These are phyloP conservation scores for Catostomus latipinnis DNA, from an alignment of 2,797 vertebrate genomes.

Conservation along the genomic window DNA sequence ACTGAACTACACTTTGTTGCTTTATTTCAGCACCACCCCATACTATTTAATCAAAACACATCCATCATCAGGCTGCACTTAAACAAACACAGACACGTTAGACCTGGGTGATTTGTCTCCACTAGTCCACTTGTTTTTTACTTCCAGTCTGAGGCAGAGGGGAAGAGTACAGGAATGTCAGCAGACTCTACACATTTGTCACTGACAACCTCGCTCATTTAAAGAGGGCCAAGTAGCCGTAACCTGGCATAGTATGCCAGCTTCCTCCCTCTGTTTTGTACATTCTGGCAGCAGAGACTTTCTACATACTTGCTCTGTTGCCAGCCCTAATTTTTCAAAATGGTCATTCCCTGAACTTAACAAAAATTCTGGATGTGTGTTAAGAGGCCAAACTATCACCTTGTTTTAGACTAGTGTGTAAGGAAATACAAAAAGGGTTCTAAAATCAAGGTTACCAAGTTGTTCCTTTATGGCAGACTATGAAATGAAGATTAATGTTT, in stretches of 20 bases:
- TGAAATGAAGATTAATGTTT: background rate
- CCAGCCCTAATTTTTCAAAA: constrained; percentile 47
- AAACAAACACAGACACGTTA: constrained; percentile 50
- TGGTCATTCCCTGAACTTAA: constrained; percentile 71
- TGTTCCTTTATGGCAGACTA: background rate
- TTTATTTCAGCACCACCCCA: background rate
- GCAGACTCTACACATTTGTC: constrained; percentile 3
- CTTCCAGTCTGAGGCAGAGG: background rate
- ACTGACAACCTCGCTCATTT: background rate
- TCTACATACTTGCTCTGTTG: constrained; percentile 19
- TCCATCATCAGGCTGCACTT: constrained; percentile 11
- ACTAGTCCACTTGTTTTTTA: constrained; percentile 33
- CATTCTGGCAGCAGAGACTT: constrained; percentile 21
- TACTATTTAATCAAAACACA: constrained; percentile 18
- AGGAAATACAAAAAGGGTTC: constrained; percentile 2
- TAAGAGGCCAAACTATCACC: constrained; percentile 59
- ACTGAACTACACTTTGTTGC: background rate
- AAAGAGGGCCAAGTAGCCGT: background rate
- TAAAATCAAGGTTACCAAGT: background rate
- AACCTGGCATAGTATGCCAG: constrained; percentile 21
- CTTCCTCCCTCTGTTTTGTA: constrained; percentile 4
- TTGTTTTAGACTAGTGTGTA: constrained; percentile 62
- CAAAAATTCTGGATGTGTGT: constrained; percentile 73
- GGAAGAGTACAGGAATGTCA: constrained; percentile 46
- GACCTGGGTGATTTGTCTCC: constrained; percentile 49